These are phyloP conservation scores for Hippopotamus amphibius DNA, from an alignment of 2,113 vertebrate genomes.

Conservation along the genomic window DNA sequence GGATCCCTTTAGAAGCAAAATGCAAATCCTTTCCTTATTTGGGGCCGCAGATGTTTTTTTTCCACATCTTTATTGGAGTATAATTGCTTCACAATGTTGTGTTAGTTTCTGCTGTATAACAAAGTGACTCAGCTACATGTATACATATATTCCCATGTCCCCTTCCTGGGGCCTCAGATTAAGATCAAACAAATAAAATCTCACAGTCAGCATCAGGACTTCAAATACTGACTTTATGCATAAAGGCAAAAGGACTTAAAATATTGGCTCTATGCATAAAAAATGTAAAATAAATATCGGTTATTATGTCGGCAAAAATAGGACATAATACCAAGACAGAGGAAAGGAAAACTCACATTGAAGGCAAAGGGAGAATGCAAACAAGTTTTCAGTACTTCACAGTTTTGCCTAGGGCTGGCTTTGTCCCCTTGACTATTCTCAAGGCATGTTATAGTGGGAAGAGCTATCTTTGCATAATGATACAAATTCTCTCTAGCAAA, in stretches of 20 bases:
- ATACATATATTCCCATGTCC: no score
- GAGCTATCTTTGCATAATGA: not conserved
- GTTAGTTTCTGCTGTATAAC: no score
- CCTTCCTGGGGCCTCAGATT: not conserved
- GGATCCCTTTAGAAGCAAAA: not conserved
- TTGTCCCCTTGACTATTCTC: not conserved
- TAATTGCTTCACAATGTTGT: no score
- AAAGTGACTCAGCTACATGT: no score
- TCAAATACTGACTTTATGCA: not conserved
- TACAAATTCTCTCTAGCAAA: not conserved
- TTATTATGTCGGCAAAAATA: not conserved
- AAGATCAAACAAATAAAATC: not conserved
- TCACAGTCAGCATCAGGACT: not conserved
- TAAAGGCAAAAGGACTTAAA: not conserved
- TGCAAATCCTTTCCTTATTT: not conserved
- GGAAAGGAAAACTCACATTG: not conserved
- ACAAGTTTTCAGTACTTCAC: not conserved
- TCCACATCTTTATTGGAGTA: no score
- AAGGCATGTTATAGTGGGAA: not conserved
- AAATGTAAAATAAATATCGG: not conserved
- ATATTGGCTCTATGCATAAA: not conserved
- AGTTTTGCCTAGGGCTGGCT: not conserved
- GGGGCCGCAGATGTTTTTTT: not conserved
- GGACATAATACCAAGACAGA: not conserved
- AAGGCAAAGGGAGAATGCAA: constrained; percentile 32